phyloP scores from a whole-genome alignment of 1,140 invertebrate genomes.

The Lucilia cuprina region DNA sequence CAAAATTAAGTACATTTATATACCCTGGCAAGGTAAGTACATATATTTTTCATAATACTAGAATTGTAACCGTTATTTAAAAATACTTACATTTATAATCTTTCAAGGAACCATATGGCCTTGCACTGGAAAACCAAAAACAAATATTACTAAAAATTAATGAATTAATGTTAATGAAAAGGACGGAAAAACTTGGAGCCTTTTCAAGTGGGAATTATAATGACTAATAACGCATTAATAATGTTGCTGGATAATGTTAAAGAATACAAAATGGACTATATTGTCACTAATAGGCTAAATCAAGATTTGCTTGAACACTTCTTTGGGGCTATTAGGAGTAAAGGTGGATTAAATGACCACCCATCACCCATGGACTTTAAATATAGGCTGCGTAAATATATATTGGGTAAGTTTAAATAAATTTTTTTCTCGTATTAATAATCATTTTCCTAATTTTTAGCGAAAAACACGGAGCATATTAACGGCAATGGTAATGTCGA shows the following conservation, averaged over 20 bases:
- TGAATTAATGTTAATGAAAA: background rate
- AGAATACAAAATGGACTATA: constrained; percentile 36
- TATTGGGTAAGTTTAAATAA: background rate
- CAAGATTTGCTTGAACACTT: constrained; percentile 43
- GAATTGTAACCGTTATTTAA: background rate
- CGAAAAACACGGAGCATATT: too few relatives aligned
- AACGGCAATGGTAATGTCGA: too few relatives aligned
- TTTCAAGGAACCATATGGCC: background rate
- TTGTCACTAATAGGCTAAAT: constrained; percentile 48
- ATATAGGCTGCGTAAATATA: constrained; percentile 41
- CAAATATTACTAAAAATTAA: too few relatives aligned
- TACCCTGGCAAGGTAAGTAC: background rate
- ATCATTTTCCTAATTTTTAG: too few relatives aligned
- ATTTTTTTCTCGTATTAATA: background rate
- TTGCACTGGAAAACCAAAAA: too few relatives aligned
- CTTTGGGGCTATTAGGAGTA: constrained; percentile 41
- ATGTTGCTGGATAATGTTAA: too few relatives aligned
- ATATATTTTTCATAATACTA: background rate
- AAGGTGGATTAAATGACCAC: constrained; percentile 46
- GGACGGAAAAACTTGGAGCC: too few relatives aligned
- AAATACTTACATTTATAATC: background rate
- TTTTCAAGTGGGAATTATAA: constrained; percentile 30
- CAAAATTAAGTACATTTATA: too few relatives aligned
- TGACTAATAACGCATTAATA: constrained; percentile 7
- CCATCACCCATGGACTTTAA: constrained; percentile 47